A percentile compares a stretch with the other conserved stretches of the same genome.
phyloP scores from a whole-genome alignment of 2,113 vertebrate genomes.

The Acrocephalus kingi region DNA sequence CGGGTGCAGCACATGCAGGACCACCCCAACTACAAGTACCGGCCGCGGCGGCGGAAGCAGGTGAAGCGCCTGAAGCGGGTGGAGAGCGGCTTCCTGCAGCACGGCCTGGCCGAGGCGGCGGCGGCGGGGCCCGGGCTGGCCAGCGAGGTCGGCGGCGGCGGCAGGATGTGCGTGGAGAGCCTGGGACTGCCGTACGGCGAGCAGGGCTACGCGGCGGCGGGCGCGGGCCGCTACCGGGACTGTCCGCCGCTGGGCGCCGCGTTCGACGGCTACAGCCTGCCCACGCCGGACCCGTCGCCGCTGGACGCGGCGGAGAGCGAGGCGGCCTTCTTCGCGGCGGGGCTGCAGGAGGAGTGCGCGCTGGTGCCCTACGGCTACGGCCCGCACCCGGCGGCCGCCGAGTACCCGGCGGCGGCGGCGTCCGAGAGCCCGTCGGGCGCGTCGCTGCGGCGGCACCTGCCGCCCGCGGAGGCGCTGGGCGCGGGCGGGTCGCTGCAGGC shows the following conservation, averaged over 20 bases:
- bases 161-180: slow-evolving; percentile 74
- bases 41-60: slow-evolving; percentile 93
- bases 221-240: slow-evolving; percentile 82
- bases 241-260: slow-evolving; percentile 73
- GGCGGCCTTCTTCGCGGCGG: slow-evolving; percentile 81
- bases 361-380: slow-evolving; percentile 80
- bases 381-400: slow-evolving; percentile 50
- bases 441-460: background rate
- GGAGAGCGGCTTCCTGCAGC: slow-evolving; percentile 85
- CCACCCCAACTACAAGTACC: slow-evolving; percentile 98
- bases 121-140: slow-evolving; percentile 57
- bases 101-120: slow-evolving; percentile 72
- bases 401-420: slow-evolving; percentile 29
- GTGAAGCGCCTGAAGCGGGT: slow-evolving; percentile 93
- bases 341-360: slow-evolving; percentile 84
- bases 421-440: no score
- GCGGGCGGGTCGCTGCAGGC: background rate
- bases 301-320: slow-evolving; percentile 86
- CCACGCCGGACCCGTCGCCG: slow-evolving; percentile 91
- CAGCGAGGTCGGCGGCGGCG: slow-evolving; percentile 65
- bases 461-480: background rate
- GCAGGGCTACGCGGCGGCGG: slow-evolving; percentile 69
- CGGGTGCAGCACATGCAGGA: slow-evolving; percentile 98
- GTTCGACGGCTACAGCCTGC: slow-evolving; percentile 86
- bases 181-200: slow-evolving; percentile 79